Percentiles rank a stretch among this genome's conserved stretches.
Conservation (phyloP, 2,888 invertebrate genomes). For the Galerucella nymphaeae region DNA sequence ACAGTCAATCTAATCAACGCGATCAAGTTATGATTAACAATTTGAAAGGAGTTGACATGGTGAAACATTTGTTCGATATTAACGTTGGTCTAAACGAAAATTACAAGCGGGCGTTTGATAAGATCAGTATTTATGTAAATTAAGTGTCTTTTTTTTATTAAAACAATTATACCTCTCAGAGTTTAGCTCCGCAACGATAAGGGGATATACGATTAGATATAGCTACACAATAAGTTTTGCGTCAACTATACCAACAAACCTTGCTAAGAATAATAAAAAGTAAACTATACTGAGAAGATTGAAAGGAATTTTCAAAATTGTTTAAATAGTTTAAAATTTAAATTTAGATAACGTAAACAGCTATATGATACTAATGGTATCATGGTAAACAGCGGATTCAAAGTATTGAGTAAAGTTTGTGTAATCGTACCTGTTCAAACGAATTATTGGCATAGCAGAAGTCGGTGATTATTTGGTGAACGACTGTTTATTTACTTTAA, state of each 20-base stretch:
- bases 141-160: background rate
- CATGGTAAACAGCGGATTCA: background rate
- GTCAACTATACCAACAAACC: too few relatives aligned
- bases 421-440: background rate
- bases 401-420: background rate
- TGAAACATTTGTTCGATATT: background rate
- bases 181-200: too few relatives aligned
- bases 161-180: too few relatives aligned
- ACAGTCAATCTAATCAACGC: constrained; percentile 9
- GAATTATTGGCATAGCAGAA: background rate
- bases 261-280: too few relatives aligned
- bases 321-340: background rate
- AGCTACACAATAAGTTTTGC: too few relatives aligned
- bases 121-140: background rate
- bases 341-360: background rate
- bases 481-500: background rate
- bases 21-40: constrained; percentile 13
- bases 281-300: too few relatives aligned
- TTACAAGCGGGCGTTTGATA: background rate
- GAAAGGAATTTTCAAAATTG: too few relatives aligned
- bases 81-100: background rate
- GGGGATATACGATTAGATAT: too few relatives aligned
- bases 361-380: too few relatives aligned
- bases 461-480: background rate
- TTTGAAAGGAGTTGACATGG: background rate